Base-by-base conservation (phyloP, 2,113 vertebrate genomes). In the Romanogobio albipinnatus region DNA sequence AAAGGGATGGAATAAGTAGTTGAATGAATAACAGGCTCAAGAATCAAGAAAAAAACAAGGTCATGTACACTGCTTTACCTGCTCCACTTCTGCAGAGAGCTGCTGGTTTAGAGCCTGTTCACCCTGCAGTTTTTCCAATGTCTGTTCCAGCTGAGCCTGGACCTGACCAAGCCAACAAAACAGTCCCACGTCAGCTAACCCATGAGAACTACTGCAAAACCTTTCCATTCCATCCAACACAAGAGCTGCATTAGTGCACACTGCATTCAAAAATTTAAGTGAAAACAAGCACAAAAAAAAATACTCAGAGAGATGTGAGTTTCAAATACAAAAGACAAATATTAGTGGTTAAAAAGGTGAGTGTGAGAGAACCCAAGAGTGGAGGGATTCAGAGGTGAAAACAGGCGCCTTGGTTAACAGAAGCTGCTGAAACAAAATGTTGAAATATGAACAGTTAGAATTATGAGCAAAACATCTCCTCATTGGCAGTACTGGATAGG, bases 51-150 rank as follows among this genome's bases (percentile, higher is more conserved):
- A 9, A 9, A 71, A 71, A 70, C 33, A 22, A 5, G 24, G 19
- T 29, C 56, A 19, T 26, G 8, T 29, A n/a, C 0, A 56, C 33
- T 61, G 29, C 9, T 5, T 22, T 73, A 98, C 97, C 95, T 97
- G 95, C 84, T 96, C 94, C 85, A 96, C 94, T 90, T 97, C 96
- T 0, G 89, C 89, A 0, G 85, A 89, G 49, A 98, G 93, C 90
- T 96, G 93, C 86, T 95, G 93, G 85, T 93, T 92, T 88, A 91
- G 92, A 1, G 36, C 84, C 62, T 91, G 93, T 90, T 97, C 96
- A 1, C 85, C 90, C 5, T 94, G 94, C 45, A 95, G 91, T 76
- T 94, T 88, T 0, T 81, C 91, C 78, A 94, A 88, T 0, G 92
- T 96, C 90, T 89, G 92, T 84, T 92, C 94, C 89, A 97, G 91